Evolutionary conservation across 30 jellyfish, hydroid and myxozoan genomes (phyloP), one percentile per base, ranked within the genome.

Genomic region (Hydractinia echinata): DNA sequence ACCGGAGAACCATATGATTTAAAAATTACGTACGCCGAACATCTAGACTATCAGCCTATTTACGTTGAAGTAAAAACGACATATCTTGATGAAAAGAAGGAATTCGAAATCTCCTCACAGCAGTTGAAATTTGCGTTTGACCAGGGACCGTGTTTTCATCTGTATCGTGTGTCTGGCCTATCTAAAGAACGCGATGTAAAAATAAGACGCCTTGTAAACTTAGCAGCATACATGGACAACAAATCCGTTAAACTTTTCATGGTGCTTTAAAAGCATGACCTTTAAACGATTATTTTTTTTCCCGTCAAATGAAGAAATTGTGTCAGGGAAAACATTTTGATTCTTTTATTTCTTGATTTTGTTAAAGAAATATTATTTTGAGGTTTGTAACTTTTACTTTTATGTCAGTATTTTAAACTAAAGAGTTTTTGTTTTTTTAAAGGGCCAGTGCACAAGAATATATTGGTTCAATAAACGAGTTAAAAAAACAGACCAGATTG

Each of bases 21-120:
- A 18, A 53, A 10, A 15, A 70, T 82, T 10, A 70, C 48, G 68
- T 77, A 53, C 53, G 58, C 81, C 7, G 70, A 72, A 7, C 30
- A 21, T 8, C 61, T 14, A 61, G 67, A 71, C 15, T 62, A 60
- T 55, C 53, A 72, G 13, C 66, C 73, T 13, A 64, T 64, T 9
- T 90, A 10, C 80, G 66, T 91, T 21, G 97, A 91, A 86, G 97
- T 91, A 54, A 91, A 91, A 61, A 20, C 96, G 8, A 85, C 96
- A n/a, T 73, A 64, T 9, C 21, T 53, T 7, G 72, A 50, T 8
- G 83, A 72, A 52, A 79, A 85, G 44, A 85, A 86, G 53, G 83
- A 83, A 6, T 91, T 91, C 64, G 96, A 91, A 66, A 91, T 91
- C 55, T 91, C 97, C 53, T 55, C 89, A 1, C 72, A 79, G 6